Base-by-base conservation (phyloP, 1,140 invertebrate species). In the Leptonema lineaticorne region DNA sequence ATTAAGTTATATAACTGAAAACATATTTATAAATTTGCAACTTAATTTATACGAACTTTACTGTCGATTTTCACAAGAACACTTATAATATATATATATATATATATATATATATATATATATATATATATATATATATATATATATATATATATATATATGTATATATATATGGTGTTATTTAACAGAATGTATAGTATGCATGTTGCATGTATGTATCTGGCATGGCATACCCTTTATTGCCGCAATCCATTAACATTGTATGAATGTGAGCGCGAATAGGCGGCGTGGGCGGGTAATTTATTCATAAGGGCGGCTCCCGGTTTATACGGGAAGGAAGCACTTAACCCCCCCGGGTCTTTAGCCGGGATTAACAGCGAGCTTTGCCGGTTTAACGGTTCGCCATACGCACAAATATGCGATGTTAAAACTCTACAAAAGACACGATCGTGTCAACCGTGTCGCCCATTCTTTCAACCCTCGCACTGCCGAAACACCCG, bases 221-320 rank as follows among this genome's bases (percentile, higher is more conserved):
- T 4, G 20, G 11, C 9, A 20, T 26, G 50, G 69, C 70, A 72
- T 70, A 67, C 60, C 68, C 67, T 67, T 45, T 68, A 69, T 69
- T 67, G 71, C 68, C 68, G 30, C 71, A 72, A 72, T 69, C 71
- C 71, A 72, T 72, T 72, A 72, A 72, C 63, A 68, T 69, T 69
- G 71, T 68, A 72, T 69, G 71, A 69, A 72, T 69, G 71, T 63
- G 58, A 58, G 71, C 68, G 68, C 71, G 67, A 72, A 72, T 63
- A 69, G 71, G 65, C 69, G 68, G 68, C 69, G 70, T 70, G 62
- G 57, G 57, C 59, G 27, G 58, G 59, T 73, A 73, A 73, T 73
- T 73, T 73, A 73, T 73, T 73, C 71, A 73, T 73, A 60, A 41
- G 70, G 70, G 68, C 45, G 53, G 59, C 18, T 9, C 27, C 16